Base-by-base conservation (phyloP, 2,113 vertebrate genomes). In the Nycticryphes semicollaris region DNA sequence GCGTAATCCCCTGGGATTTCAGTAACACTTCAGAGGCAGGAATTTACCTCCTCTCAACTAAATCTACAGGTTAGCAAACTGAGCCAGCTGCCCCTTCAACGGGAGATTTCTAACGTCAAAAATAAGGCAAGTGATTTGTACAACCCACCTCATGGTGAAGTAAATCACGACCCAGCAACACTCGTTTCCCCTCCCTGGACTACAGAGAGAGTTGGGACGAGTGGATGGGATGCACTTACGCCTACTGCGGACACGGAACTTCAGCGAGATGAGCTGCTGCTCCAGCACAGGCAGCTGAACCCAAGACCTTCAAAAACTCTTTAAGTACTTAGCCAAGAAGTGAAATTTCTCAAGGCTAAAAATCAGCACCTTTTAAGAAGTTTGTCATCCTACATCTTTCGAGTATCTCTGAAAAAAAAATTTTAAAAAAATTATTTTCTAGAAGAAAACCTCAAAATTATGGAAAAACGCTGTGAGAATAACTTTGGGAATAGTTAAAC, bases 121-220 rank as follows among this genome's bases (percentile, higher is more conserved):
- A 82, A 48, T 67, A 82, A 33, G 10, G 16, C 64, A 56, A 92
- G 25, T 47, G 22, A 79, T 79, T 63, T 54, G 28, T 85, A 69
- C 19, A n/a, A 66, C 27, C 50, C 60, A 27, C 28, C 41, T 57
- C 43, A 10, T 62, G 41, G 57, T 45, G 8, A 89, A 77, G 21
- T 48, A 18, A 53, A 25, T 51, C 43, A 24, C 22, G 45, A 54
- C 33, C 23, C 50, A 74, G 41, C 80, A 94, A 43, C 21, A 57
- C 28, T 69, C 39, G 14, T 35, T 92, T 66, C n/a, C 35, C 45
- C 57, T 57, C 11, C 59, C 20, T 0, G 0, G 45, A 39, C n/a
- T 66, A 76, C 35, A 64, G 18, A 72, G 35, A 53, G 11, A 41
- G 41, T 57, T 31, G 31, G 27, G 23, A 47, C 2, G 28, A 78